A percentile compares a stretch with the other conserved stretches of the same genome.
These are phyloP conservation scores for Aplocera efformata DNA, from an alignment of 2,888 invertebrate genomes.

Conservation along the genomic window DNA sequence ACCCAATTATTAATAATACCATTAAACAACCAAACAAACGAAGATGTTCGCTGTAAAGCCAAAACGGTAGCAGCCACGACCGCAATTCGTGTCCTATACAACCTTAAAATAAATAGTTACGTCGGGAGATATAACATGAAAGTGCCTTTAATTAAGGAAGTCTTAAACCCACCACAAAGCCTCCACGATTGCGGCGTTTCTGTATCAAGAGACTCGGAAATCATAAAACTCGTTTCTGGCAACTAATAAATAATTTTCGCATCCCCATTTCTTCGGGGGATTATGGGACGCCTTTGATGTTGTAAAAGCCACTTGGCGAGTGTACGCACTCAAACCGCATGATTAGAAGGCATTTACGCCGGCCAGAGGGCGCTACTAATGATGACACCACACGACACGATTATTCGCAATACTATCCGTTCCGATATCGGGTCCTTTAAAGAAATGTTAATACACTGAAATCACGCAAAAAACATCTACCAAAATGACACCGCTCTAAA, in stretches of 20 bases:
- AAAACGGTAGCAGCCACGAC: no score
- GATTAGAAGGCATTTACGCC: constrained; percentile 63
- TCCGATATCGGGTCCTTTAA: no score
- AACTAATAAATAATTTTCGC: constrained; percentile 63
- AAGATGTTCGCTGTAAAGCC: no score
- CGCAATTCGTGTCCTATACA: no score
- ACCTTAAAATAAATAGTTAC: neutral
- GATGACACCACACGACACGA: no score
- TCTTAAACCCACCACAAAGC: constrained; percentile 15
- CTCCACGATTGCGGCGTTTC: constrained; percentile 2
- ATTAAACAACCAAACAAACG: no score
- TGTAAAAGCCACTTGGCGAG: constrained; percentile 64
- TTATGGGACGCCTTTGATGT: constrained; percentile 59
- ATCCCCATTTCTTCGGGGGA: constrained; percentile 38
- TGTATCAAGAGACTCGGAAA: constrained; percentile 15
- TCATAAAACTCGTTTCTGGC: constrained; percentile 44
- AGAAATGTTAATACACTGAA: no score
- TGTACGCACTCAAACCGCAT: constrained; percentile 55
- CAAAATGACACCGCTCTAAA: no score
- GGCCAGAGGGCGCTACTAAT: constrained; percentile 17
- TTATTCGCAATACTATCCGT: no score
- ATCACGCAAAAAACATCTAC: no score
- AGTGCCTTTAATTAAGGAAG: constrained; percentile 12
- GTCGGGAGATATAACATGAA: constrained; percentile 7
- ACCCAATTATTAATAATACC: no score